phyloP scores from a whole-genome alignment of 2,113 vertebrate genomes.

The Sclerurus mexicanus region DNA sequence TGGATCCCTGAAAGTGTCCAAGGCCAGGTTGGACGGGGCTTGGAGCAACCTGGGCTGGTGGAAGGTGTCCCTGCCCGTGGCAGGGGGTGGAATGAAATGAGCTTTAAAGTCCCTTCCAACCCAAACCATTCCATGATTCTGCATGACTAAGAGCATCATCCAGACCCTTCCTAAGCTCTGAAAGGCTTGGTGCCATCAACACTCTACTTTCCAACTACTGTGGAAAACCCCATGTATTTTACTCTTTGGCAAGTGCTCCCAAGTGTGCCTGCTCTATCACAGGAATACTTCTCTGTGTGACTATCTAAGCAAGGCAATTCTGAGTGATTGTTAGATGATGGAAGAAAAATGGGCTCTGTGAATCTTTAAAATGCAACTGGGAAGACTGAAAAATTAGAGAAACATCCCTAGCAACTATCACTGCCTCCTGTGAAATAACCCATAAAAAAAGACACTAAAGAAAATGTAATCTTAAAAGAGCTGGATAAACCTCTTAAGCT shows the following conservation, averaged over 20 bases:
- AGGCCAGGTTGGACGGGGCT: rapidly evolving
- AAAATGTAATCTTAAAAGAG: background rate
- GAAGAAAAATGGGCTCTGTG: background rate
- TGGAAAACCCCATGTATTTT: background rate
- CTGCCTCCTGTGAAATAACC: background rate
- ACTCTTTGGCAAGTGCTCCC: background rate
- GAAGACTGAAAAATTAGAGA: background rate
- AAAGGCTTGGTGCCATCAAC: background rate
- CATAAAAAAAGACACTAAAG: background rate
- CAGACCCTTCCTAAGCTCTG: background rate
- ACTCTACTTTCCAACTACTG: background rate
- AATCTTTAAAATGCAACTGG: background rate
- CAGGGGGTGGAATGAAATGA: rapidly evolving
- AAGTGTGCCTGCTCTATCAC: background rate
- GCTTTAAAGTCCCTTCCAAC: background rate
- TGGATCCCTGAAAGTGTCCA: background rate
- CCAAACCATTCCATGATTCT: background rate
- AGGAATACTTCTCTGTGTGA: background rate
- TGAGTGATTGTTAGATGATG: background rate
- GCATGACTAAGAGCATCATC: background rate
- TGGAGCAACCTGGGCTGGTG: background rate
- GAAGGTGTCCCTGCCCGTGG: background rate
- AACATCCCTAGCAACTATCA: background rate
- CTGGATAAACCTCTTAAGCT: background rate
- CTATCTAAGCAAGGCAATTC: background rate